A percentile compares a stretch with the other conserved stretches of the same genome.
phyloP scores from a whole-genome alignment of 2,888 invertebrate genomes.

The Campoplex capitator region DNA sequence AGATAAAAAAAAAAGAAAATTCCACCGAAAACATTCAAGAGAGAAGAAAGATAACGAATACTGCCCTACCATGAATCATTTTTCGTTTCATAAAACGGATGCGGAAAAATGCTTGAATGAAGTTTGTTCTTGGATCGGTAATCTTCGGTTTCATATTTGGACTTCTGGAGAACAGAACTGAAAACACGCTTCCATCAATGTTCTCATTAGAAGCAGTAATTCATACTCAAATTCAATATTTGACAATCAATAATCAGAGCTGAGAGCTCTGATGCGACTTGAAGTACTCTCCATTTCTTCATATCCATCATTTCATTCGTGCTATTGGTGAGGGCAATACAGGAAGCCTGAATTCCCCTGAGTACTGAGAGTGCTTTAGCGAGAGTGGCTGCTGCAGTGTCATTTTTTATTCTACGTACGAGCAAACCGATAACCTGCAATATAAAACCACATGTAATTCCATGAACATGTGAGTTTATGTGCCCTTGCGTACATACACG shows the following conservation, averaged over 20 bases:
- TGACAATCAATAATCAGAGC: background rate
- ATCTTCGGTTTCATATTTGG: no score
- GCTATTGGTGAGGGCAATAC: conserved; percentile 12
- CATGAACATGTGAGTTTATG: background rate
- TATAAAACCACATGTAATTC: conserved; percentile 18
- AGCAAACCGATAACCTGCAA: conserved; percentile 22
- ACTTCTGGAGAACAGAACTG: background rate
- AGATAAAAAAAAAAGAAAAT: background rate
- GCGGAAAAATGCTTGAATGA: background rate
- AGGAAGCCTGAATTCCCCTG: background rate
- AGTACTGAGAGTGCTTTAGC: conserved; percentile 35
- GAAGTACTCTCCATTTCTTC: background rate
- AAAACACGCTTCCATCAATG: background rate
- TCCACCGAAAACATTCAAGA: background rate
- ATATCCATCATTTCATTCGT: background rate
- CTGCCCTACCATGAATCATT: background rate
- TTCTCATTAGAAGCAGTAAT: background rate
- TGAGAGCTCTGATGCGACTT: no score
- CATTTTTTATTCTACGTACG: conserved; percentile 36
- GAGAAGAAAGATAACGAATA: background rate
- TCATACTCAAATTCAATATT: background rate
- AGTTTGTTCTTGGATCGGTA: background rate
- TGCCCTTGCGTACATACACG: conserved; percentile 23
- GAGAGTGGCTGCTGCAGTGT: conserved; percentile 29
- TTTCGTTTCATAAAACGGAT: background rate